These are phyloP conservation scores for Dipodomys merriami DNA, from an alignment of 2,113 vertebrate genomes.

Conservation along the genomic window DNA sequence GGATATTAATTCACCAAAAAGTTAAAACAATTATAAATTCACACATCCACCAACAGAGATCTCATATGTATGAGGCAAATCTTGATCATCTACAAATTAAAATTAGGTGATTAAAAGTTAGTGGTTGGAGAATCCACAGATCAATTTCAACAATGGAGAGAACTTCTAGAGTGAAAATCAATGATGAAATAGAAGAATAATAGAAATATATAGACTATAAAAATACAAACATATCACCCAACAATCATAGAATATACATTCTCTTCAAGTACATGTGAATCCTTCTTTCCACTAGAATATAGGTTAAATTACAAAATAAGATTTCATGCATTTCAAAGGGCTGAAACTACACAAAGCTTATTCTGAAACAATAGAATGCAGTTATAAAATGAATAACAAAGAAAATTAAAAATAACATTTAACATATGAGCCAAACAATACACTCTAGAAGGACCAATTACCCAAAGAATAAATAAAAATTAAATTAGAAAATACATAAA, in stretches of 20 bases:
- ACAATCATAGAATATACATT: neutral
- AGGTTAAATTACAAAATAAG: neutral
- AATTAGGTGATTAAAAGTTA: neutral
- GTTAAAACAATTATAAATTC: neutral
- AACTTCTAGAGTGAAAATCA: neutral
- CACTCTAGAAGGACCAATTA: neutral
- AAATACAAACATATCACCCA: neutral
- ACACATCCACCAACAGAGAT: neutral
- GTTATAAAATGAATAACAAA: neutral
- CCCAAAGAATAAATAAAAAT: neutral
- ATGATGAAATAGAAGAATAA: neutral
- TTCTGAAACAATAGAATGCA: neutral
- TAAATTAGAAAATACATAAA: neutral
- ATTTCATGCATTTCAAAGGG: neutral
- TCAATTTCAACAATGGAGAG: neutral
- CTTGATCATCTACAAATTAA: too few relatives aligned
- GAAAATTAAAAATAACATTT: neutral
- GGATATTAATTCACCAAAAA: neutral
- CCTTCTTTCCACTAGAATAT: neutral
- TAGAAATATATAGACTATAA: neutral
- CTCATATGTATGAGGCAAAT: neutral
- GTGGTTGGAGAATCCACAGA: neutral
- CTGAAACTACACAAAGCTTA: neutral
- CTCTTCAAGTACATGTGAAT: neutral
- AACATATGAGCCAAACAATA: too few relatives aligned